Base-by-base conservation (phyloP, 92 coral and sea anemone species). In the Micromussa lordhowensis region DNA sequence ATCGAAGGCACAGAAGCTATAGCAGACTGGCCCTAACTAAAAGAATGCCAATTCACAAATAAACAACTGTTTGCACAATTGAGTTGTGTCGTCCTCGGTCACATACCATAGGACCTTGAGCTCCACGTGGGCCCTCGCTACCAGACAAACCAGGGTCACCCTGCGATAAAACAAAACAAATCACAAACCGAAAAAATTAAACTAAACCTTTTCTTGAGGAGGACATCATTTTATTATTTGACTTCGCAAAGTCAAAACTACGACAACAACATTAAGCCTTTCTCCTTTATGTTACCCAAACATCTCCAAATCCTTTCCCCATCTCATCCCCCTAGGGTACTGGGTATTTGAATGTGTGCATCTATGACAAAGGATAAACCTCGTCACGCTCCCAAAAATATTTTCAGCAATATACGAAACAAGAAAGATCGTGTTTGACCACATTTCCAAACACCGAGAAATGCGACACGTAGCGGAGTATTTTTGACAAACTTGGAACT, bases 71-170 rank as follows among this genome's bases (percentile, higher is more conserved):
- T n/a, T 10, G 28, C 30, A 68, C 28, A 66, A 5, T 7, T 7
- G 28, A 18, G 78, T 66, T 26, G 12, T n/a, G 53, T 21, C 16
- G n/a, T n/a, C 14, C n/a, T 34, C 10, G n/a, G 49, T 35, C 13
- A 84, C 88, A 29, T 84, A 84, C 88, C 88, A 57, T 38, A 26
- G 88, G 81, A 5, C 88, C 88, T 40, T 84, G 81, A 0, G 88
- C 58, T 55, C 88, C 88, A 6, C 79, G 88, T 1, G 88, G 81
- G 11, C 88, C 88, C 73, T 84, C 88, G 1, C 57, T 55, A 18
- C 88, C 88, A 0, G 44, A 18, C 13, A 73, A 55, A 74, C 88
- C 88, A 19, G 80, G 26, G 2, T 84, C 88, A 34, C 88, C 88
- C 88, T 84, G 7, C 32, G 36, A 75, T 35, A 59, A 4, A 55